These are phyloP conservation scores for Magallana nippona DNA, from an alignment of 2,888 invertebrate species.

Conservation along the genomic window DNA sequence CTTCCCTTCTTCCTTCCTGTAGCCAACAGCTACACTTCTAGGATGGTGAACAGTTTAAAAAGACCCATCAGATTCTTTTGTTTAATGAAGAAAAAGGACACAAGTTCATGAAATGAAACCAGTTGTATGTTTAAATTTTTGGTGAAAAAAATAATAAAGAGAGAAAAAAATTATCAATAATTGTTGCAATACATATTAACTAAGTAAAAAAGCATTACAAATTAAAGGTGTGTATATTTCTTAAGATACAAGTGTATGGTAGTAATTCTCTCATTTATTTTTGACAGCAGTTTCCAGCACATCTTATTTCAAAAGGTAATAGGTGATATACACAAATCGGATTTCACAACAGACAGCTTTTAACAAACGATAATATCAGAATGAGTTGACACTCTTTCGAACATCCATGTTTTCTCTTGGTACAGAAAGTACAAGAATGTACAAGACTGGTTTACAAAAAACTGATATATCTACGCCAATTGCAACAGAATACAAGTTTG, in stretches of 20 bases:
- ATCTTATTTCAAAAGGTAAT: neutral
- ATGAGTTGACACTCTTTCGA: neutral
- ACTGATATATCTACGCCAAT: neutral
- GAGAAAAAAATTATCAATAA: too few relatives aligned
- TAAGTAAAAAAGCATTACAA: neutral
- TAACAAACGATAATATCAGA: neutral
- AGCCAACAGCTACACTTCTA: too few relatives aligned
- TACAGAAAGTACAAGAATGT: too few relatives aligned
- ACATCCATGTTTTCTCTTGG: neutral
- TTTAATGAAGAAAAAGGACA: too few relatives aligned
- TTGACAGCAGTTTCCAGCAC: conserved; percentile 18
- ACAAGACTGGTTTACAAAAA: neutral
- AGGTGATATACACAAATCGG: neutral
- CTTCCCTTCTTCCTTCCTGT: neutral
- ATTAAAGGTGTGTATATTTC: neutral
- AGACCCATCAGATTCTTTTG: too few relatives aligned
- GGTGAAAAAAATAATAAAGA: too few relatives aligned
- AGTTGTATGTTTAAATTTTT: too few relatives aligned
- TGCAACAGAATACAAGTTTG: neutral
- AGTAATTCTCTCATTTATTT: too few relatives aligned
- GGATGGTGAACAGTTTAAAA: neutral
- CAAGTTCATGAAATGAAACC: too few relatives aligned
- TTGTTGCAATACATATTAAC: too few relatives aligned
- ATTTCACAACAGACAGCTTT: conserved; percentile 9
- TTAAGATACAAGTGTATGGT: too few relatives aligned